Evolutionary conservation across 2,113 vertebrate species (phyloP).

Genomic region (Eulemur macaco): DNA sequence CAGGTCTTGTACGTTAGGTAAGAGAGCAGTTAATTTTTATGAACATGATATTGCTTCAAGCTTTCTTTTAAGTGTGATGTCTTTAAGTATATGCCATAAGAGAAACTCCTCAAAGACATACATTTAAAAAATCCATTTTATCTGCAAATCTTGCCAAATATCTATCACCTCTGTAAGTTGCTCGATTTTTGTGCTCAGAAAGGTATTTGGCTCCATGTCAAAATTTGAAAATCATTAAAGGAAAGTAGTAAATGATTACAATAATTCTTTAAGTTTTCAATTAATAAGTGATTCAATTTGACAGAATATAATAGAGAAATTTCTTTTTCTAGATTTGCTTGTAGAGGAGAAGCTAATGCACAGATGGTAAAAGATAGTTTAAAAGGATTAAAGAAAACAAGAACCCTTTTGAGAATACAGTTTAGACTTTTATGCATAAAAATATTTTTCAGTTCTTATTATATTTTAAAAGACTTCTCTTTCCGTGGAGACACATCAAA

Average conservation of each 20-base stretch:
- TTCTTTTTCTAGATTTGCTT: conserved; percentile 47
- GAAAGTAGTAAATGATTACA: conserved; percentile 64
- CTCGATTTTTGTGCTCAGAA: conserved; percentile 52
- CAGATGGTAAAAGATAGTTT: conserved; percentile 23
- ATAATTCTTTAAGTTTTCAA: conserved; percentile 69
- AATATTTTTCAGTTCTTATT: neutral
- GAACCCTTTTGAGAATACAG: neutral
- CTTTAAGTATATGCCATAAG: conserved; percentile 43
- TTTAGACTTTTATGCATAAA: neutral
- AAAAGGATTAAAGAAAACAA: conserved; percentile 29
- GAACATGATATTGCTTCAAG: conserved; percentile 49
- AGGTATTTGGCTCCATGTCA: conserved; percentile 62
- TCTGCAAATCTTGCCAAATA: conserved; percentile 63
- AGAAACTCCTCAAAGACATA: conserved; percentile 32
- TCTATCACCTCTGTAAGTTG: conserved; percentile 58
- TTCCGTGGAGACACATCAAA: neutral
- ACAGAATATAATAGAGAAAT: conserved; percentile 38
- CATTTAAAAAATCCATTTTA: conserved; percentile 47
- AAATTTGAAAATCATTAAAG: conserved; percentile 69
- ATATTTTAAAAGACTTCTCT: neutral
- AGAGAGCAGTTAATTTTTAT: conserved; percentile 70
- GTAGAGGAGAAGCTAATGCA: neutral
- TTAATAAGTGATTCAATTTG: conserved; percentile 52
- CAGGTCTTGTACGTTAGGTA: neutral
- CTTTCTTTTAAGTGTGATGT: conserved; percentile 43